Percentiles rank a stretch among this genome's conserved stretches.
Evolutionary conservation across 1,140 invertebrate species (phyloP).

Genomic region (Xylocopa sonorina): DNA sequence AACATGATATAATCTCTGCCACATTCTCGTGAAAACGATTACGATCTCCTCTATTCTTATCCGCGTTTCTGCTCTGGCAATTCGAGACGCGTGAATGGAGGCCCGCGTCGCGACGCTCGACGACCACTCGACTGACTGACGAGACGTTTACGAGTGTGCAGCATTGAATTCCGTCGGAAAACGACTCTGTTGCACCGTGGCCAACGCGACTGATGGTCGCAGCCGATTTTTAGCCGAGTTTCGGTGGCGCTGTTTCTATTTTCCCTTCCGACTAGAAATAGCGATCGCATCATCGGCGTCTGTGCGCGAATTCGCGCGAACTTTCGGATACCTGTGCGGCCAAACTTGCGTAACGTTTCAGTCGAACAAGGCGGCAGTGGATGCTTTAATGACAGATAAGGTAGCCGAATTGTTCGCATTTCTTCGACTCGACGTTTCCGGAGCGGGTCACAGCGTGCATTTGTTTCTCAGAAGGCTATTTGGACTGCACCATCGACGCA

Average conservation of each 20-base stretch:
- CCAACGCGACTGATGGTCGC: neutral
- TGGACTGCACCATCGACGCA: too few relatives aligned
- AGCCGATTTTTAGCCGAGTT: constrained; percentile 2
- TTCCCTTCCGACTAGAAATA: constrained; percentile 37
- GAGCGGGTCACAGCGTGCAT: too few relatives aligned
- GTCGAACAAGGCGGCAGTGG: neutral
- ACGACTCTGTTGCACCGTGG: neutral
- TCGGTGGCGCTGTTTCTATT: constrained; percentile 28
- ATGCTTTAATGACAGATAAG: neutral
- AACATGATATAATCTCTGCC: too few relatives aligned
- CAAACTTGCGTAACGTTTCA: constrained; percentile 1
- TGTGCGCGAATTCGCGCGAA: neutral
- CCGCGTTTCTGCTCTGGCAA: too few relatives aligned
- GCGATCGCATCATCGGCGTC: constrained; percentile 11
- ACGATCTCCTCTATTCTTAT: too few relatives aligned
- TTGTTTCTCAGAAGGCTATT: too few relatives aligned
- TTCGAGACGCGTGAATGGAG: too few relatives aligned
- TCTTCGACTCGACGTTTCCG: neutral
- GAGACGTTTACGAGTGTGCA: constrained; percentile 31
- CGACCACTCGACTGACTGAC: constrained; percentile 57
- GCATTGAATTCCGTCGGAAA: constrained; percentile 47
- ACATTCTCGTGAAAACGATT: too few relatives aligned
- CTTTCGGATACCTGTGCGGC: neutral
- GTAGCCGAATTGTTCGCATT: neutral
- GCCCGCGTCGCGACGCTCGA: constrained; percentile 15